Conservation (phyloP, 2,113 vertebrate species). For the Xenus cinereus region DNA sequence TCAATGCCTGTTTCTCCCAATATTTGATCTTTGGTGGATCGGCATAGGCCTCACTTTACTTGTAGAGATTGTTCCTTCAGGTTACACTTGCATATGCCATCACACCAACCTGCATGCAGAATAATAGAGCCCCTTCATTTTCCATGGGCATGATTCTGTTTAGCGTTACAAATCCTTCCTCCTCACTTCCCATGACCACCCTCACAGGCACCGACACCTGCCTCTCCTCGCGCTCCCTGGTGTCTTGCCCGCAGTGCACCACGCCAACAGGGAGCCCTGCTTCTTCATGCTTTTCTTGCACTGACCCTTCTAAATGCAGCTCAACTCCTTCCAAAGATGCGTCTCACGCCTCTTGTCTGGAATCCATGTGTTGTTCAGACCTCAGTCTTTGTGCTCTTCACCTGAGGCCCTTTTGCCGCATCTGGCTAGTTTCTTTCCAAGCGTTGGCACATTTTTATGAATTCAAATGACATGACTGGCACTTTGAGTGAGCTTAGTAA, state of each 20-base stretch:
- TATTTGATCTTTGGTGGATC: not conserved
- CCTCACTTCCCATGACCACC: not conserved
- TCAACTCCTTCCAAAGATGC: not conserved
- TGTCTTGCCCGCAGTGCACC: rapidly evolving
- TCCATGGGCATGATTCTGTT: not conserved
- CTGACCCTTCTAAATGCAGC: rapidly evolving
- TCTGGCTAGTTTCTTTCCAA: not conserved
- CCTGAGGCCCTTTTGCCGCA: not conserved
- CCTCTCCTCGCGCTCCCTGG: rapidly evolving
- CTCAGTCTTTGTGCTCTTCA: not conserved
- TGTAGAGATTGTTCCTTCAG: not conserved
- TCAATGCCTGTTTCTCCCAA: not conserved
- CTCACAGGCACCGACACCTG: not conserved
- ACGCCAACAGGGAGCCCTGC: rapidly evolving
- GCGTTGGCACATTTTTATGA: not conserved
- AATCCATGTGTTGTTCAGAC: not conserved
- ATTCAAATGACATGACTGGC: not conserved
- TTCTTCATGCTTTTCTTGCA: not conserved
- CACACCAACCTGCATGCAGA: not conserved
- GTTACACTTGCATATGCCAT: too few species aligned
- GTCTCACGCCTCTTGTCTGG: not conserved
- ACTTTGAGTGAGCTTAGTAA: not conserved
- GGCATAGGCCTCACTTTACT: not conserved
- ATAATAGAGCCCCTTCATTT: not conserved
- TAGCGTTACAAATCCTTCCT: not conserved